Percentiles rank a stretch among this genome's conserved stretches.
These are phyloP conservation scores for Gryllus bimaculatus DNA, from an alignment of 1,140 invertebrate genomes.

Conservation along the genomic window DNA sequence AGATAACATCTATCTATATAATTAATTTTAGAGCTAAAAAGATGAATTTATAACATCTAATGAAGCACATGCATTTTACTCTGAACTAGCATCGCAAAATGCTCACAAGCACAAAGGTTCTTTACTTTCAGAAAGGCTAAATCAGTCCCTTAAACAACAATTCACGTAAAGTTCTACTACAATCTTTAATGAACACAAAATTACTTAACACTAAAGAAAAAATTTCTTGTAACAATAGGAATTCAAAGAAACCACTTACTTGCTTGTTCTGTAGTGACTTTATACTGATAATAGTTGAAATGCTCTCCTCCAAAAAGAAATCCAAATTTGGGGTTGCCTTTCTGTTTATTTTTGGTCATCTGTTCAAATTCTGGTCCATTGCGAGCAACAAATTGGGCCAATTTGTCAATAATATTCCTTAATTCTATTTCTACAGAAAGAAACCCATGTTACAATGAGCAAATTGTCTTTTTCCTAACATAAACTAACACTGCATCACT, in stretches of 20 bases:
- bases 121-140: not conserved
- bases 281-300: slow-evolving; percentile 94
- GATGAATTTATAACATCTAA: not conserved
- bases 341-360: slow-evolving; percentile 96
- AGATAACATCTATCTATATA: too few species aligned
- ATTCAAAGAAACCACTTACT: slow-evolving; percentile 45
- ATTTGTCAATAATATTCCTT: slow-evolving; percentile 94
- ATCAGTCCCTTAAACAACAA: too few species aligned
- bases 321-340: slow-evolving; percentile 92
- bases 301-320: slow-evolving; percentile 94
- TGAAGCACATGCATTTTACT: not conserved
- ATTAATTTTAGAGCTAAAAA: not conserved
- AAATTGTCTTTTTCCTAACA: slow-evolving; percentile 8
- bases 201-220: too few species aligned
- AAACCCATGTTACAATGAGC: slow-evolving; percentile 17
- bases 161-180: too few species aligned
- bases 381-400: slow-evolving; percentile 95
- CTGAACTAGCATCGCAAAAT: not conserved
- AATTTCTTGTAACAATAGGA: too few species aligned
- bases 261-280: slow-evolving; percentile 83
- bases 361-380: slow-evolving; percentile 98
- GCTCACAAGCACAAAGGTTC: not conserved
- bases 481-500: not conserved
- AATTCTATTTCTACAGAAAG: slow-evolving; percentile 70
- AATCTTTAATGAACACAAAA: too few species aligned